These are phyloP conservation scores for Tetramorium alpestre DNA, from an alignment of 1,140 invertebrate species.

Conservation along the genomic window DNA sequence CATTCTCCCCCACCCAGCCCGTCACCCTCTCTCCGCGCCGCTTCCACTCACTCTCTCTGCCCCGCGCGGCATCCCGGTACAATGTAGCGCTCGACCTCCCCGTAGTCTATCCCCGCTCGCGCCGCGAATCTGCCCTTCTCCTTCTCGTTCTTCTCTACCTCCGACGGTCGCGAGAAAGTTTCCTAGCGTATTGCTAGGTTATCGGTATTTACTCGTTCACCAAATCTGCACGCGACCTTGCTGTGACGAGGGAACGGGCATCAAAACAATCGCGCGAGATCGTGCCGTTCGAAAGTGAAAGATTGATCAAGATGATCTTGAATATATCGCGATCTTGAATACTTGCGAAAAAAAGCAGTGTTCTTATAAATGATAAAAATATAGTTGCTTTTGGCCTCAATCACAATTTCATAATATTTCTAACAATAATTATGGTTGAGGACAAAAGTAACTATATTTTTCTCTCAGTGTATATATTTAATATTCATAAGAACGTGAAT, in stretches of 20 bases:
- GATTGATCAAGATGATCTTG: slow-evolving; percentile 12
- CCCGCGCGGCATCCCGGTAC: background rate
- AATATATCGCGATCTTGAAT: background rate
- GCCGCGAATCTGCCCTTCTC: slow-evolving; percentile 15
- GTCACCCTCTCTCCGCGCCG: background rate
- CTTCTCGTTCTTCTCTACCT: background rate
- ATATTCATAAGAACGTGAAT: too few relatives aligned
- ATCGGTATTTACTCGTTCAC: slow-evolving; percentile 71
- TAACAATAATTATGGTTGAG: too few relatives aligned
- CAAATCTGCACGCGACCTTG: slow-evolving; percentile 67
- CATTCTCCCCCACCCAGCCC: slow-evolving; percentile 41
- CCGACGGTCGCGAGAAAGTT: slow-evolving; percentile 50
- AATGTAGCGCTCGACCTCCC: slow-evolving; percentile 20
- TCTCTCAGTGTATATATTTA: too few relatives aligned
- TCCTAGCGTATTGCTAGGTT: slow-evolving; percentile 66
- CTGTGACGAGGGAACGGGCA: background rate
- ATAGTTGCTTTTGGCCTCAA: too few relatives aligned
- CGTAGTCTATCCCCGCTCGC: slow-evolving; percentile 10
- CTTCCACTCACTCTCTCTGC: background rate
- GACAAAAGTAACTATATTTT: too few relatives aligned
- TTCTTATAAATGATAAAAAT: background rate
- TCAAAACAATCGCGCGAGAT: background rate
- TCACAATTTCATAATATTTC: too few relatives aligned
- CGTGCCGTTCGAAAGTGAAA: background rate
- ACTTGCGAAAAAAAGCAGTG: background rate